These are phyloP conservation scores for Crax fasciolata DNA, from an alignment of 2,797 vertebrate genomes.

Conservation along the genomic window DNA sequence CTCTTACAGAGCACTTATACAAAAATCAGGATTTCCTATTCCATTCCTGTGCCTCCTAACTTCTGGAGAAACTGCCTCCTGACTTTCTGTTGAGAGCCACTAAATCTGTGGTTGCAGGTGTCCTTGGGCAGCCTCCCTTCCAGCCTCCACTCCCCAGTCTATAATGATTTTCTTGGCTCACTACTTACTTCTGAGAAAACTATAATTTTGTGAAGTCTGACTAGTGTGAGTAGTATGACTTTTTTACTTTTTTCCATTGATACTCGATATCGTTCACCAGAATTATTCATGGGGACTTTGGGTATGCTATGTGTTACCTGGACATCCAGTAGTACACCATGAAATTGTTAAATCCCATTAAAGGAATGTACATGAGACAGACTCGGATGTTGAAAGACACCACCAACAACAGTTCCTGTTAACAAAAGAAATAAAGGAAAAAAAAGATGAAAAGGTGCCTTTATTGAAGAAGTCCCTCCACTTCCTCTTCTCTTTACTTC, in stretches of 20 bases:
- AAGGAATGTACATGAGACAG: slow-evolving; percentile 84
- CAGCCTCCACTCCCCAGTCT: rapidly evolving
- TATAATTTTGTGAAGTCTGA: not conserved
- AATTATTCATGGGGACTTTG: not conserved
- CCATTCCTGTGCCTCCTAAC: not conserved
- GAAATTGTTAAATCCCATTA: slow-evolving; percentile 87
- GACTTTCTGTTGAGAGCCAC: not conserved
- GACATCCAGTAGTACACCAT: slow-evolving; percentile 86
- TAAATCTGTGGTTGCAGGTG: not conserved
- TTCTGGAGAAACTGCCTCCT: not conserved
- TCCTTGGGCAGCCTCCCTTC: not conserved
- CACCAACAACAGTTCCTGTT: slow-evolving; percentile 90
- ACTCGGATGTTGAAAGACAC: slow-evolving; percentile 88
- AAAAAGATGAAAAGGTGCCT: not conserved
- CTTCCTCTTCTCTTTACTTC: not conserved
- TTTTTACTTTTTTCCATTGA: not conserved
- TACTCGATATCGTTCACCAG: not conserved
- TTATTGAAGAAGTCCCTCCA: not conserved
- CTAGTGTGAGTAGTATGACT: not conserved
- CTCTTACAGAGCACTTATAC: not conserved
- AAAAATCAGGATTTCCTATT: not conserved
- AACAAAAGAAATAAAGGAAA: not conserved
- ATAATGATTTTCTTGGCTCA: not conserved
- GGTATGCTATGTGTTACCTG: slow-evolving; percentile 83
- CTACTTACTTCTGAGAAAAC: not conserved